Evolutionary conservation across 2,888 invertebrate species (phyloP).

Genomic region (Trichacis sp.): DNA sequence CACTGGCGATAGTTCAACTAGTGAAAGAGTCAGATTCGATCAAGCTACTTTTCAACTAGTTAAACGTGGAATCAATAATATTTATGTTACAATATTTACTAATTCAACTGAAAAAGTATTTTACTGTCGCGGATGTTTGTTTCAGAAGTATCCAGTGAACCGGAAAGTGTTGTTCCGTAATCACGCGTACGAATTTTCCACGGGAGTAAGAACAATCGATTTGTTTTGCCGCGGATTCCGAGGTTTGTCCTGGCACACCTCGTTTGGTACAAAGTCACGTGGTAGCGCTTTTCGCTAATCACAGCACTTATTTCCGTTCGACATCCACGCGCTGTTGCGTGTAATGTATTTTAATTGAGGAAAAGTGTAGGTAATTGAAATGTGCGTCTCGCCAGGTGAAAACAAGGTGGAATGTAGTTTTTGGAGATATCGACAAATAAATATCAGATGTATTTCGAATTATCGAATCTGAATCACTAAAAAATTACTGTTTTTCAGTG

Average conservation of each 20-base stretch:
- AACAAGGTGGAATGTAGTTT: too few relatives aligned
- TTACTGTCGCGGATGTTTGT: constrained; percentile 48
- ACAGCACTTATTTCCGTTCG: constrained; percentile 47
- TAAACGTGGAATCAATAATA: too few relatives aligned
- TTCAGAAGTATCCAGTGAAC: constrained; percentile 44
- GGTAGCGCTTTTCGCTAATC: constrained; percentile 36
- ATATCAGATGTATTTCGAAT: too few relatives aligned
- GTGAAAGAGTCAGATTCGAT: too few relatives aligned
- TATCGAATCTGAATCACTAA: too few relatives aligned
- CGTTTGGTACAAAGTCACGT: constrained; percentile 45
- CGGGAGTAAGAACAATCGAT: constrained; percentile 51
- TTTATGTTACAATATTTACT: too few relatives aligned
- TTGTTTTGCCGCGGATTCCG: constrained; percentile 48
- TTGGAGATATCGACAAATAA: too few relatives aligned
- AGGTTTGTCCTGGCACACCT: constrained; percentile 49
- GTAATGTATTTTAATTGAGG: constrained; percentile 38
- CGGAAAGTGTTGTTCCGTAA: constrained; percentile 45
- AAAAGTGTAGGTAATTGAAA: too few relatives aligned
- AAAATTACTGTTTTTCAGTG: too few relatives aligned
- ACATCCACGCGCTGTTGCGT: constrained; percentile 39
- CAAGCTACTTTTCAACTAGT: too few relatives aligned
- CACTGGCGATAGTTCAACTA: too few relatives aligned
- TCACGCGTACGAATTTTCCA: constrained; percentile 31
- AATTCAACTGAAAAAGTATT: not conserved
- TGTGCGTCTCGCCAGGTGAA: too few relatives aligned